A percentile compares a stretch with the other conserved stretches of the same genome.
phyloP scores from a whole-genome alignment of 2,113 vertebrate species.

The Cephalopterus ornatus region DNA sequence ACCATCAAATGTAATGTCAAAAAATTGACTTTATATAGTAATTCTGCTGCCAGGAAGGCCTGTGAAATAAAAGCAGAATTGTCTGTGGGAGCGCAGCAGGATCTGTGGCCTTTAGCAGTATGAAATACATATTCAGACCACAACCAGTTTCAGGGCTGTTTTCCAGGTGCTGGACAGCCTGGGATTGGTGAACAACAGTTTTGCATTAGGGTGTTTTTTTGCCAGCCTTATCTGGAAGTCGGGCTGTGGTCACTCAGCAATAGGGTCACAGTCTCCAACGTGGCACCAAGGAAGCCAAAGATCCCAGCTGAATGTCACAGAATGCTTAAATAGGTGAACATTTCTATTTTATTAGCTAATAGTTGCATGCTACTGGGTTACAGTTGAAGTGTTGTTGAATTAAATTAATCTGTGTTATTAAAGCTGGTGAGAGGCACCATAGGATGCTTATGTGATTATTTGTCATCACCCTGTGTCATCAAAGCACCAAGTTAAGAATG shows the following conservation, averaged over 20 bases:
- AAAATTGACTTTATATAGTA: not conserved
- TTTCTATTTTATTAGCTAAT: not conserved
- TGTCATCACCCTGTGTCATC: not conserved
- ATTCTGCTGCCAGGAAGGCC: not conserved
- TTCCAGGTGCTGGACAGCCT: not conserved
- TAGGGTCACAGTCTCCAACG: rapidly evolving
- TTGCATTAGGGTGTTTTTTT: rapidly evolving
- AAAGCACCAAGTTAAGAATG: not conserved
- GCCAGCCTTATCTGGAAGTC: not conserved
- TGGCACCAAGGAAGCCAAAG: not conserved
- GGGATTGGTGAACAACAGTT: rapidly evolving
- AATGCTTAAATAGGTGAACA: not conserved
- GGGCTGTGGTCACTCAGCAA: rapidly evolving
- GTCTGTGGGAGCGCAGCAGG: rapidly evolving
- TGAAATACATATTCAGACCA: not conserved
- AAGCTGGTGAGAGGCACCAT: not conserved
- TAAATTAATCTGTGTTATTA: not conserved
- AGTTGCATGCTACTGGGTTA: not conserved
- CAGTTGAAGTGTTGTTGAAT: not conserved
- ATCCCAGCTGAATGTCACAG: not conserved
- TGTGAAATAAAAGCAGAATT: rapidly evolving
- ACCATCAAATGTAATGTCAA: not conserved
- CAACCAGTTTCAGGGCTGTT: not conserved
- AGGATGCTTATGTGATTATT: not conserved
- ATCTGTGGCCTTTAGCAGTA: not conserved